phyloP scores from a whole-genome alignment of 2,888 invertebrate genomes.

The Coremacera marginata region DNA sequence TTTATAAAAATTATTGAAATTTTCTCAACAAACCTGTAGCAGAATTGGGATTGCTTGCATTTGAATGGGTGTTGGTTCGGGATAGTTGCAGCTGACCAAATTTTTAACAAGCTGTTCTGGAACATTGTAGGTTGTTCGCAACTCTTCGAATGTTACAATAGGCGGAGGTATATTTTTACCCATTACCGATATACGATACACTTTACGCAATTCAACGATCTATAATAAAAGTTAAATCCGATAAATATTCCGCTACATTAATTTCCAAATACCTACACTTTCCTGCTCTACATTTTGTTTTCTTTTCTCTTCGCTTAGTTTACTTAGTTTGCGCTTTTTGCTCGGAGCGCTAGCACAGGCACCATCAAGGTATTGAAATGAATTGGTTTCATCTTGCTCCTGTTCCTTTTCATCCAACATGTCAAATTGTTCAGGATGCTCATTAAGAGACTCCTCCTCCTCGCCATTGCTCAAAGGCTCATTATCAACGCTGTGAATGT shows the following conservation, averaged over 20 bases:
- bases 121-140: constrained; percentile 73
- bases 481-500: not conserved
- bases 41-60: constrained; percentile 93
- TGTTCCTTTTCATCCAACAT: not conserved
- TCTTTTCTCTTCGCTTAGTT: constrained; percentile 70
- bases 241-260: not conserved
- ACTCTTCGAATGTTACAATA: constrained; percentile 77
- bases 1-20: no score
- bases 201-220: constrained; percentile 82
- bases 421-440: not conserved
- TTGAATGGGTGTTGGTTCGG: constrained; percentile 88
- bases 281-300: constrained; percentile 51
- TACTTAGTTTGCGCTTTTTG: constrained; percentile 69
- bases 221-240: constrained; percentile 59
- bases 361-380: constrained; percentile 38
- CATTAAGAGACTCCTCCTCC: not conserved
- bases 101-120: constrained; percentile 75
- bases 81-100: constrained; percentile 78
- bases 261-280: constrained; percentile 44
- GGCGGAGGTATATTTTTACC: constrained; percentile 87
- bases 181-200: constrained; percentile 81
- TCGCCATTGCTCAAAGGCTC: not conserved
- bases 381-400: constrained; percentile 68
- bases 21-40: constrained; percentile 71
- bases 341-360: constrained; percentile 22